Evolutionary conservation across 2,113 vertebrate species (phyloP), one percentile per base, ranked within the genome.

Genomic region (Oceanodroma tethys): DNA sequence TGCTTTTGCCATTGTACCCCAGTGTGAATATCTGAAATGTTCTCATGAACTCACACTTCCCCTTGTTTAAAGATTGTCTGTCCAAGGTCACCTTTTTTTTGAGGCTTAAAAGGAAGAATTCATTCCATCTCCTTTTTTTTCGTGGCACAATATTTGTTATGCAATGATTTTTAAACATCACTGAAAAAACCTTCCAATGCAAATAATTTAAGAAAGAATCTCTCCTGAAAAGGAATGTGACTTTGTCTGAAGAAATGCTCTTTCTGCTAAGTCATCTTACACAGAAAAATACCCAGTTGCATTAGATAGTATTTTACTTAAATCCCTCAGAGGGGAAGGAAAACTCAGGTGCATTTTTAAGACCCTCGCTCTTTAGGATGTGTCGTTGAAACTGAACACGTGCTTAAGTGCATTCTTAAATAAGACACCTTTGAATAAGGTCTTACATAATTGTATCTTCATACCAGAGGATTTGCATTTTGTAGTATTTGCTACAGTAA

Each of bases 241-340:
- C 96, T 90, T 91, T 96, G 50, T 72, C 71, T 95, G 91, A 56
- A 95, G 78, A 93, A 78, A 50, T 47, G 47, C 36, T 90, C 43
- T 91, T 91, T 96, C 84, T 96, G 90, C 93, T 94, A 94, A 97
- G 95, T 97, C 95, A 96, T 95, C 79, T 84, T 92, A 86, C 42
- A 81, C 27, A 88, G 42, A 58, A 91, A 95, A 93, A 85, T 2
- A 6, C 38, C 9, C 36, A 27, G n/a, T 43, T 93, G 53, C 70
- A 42, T 83, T 73, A 68, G 56, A 75, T 23, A 79, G 10, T 48
- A 17, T 71, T 84, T 88, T 74, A 84, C 53, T 59, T 50, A 62
- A 95, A 81, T 65, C 73, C 58, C 58, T 65, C 58, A 60, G 60
- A 68, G 30, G 32, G 29, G 27, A 71, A 70, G 70, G 70, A 82